A percentile compares a stretch with the other conserved stretches of the same genome.
Evolutionary conservation across 2,888 invertebrate species (phyloP).

Genomic region (Apamea anceps): DNA sequence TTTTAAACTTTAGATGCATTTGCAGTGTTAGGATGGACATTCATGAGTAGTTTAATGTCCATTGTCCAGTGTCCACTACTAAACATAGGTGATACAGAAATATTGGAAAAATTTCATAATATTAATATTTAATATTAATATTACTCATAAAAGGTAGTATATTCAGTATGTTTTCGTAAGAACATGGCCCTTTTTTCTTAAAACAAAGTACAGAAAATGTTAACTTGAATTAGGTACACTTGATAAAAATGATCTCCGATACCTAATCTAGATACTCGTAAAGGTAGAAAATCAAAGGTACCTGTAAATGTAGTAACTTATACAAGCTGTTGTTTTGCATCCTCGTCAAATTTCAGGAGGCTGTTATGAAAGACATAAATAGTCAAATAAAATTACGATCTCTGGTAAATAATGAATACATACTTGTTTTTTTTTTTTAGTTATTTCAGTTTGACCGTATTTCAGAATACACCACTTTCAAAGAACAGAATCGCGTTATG

Average conservation of each 20-base stretch:
- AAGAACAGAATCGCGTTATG: too few relatives aligned
- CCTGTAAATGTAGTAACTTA: not conserved
- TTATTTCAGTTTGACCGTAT: too few relatives aligned
- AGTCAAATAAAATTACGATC: too few relatives aligned
- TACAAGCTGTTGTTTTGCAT: too few relatives aligned
- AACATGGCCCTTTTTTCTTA: conserved; percentile 1
- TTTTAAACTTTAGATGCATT: conserved; percentile 23
- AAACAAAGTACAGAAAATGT: conserved; percentile 1
- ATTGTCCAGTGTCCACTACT: not conserved
- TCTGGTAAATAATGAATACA: too few relatives aligned
- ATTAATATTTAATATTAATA: too few relatives aligned
- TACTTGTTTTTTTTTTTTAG: too few relatives aligned
- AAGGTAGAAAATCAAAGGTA: not conserved
- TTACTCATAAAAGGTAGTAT: not conserved
- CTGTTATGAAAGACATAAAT: too few relatives aligned
- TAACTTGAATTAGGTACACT: not conserved
- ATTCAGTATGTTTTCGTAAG: not conserved
- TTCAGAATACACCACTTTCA: too few relatives aligned
- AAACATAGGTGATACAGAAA: not conserved
- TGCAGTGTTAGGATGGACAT: conserved; percentile 10
- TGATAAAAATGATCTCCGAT: not conserved
- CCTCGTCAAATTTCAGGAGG: too few relatives aligned
- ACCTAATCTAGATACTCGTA: conserved; percentile 4
- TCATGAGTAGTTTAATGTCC: conserved; percentile 16
- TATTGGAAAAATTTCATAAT: not conserved